phyloP scores from a whole-genome alignment of 2,888 invertebrate genomes.

The Eupithecia exiguata region DNA sequence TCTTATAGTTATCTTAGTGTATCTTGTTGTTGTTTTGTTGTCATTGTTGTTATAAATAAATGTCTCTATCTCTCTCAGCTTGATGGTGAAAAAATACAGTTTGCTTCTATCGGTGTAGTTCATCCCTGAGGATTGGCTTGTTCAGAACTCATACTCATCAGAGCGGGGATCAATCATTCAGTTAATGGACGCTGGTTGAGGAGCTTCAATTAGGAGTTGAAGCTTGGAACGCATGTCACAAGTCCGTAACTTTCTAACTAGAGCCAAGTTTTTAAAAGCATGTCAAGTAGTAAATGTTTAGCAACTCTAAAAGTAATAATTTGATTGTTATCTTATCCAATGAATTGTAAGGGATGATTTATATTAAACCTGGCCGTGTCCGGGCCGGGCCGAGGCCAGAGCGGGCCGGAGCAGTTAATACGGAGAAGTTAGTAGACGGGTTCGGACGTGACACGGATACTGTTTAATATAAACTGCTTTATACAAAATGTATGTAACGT shows the following conservation, averaged over 20 bases:
- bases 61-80: not conserved
- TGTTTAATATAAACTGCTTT: too few relatives aligned
- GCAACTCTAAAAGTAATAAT: not conserved
- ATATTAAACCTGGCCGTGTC: too few relatives aligned
- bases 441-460: too few relatives aligned
- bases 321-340: not conserved
- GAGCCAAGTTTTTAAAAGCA: not conserved
- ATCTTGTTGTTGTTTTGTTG: too few relatives aligned
- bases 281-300: not conserved
- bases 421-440: too few relatives aligned
- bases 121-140: not conserved
- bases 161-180: slow-evolving; percentile 19
- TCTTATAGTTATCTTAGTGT: too few relatives aligned
- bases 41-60: not conserved
- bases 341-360: too few relatives aligned
- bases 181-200: slow-evolving; percentile 26
- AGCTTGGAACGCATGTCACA: not conserved
- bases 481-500: too few relatives aligned
- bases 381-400: too few relatives aligned
- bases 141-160: slow-evolving; percentile 16
- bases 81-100: not conserved
- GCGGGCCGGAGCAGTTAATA: too few relatives aligned
- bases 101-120: not conserved
- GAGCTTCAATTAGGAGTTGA: slow-evolving; percentile 14
- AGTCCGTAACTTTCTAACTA: not conserved